Conservation (phyloP, 1,140 invertebrate species). For the Homalodisca vitripennis region DNA sequence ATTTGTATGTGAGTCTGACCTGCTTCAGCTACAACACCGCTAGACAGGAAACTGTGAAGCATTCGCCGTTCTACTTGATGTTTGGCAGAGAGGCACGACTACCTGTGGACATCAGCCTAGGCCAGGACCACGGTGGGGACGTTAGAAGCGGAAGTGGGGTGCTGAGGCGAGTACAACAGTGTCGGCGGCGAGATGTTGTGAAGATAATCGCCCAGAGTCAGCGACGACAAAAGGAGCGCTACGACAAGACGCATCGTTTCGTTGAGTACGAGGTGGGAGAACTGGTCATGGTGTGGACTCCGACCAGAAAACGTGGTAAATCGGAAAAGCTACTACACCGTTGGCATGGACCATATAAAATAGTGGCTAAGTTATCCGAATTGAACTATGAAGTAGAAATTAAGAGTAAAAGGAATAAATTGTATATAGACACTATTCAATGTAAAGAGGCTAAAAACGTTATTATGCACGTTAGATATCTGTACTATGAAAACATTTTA, state of each 20-base stretch:
- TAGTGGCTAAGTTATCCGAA: background rate
- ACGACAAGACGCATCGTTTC: background rate
- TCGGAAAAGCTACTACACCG: slow-evolving; percentile 3
- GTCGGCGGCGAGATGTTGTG: background rate
- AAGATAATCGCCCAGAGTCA: background rate
- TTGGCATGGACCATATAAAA: slow-evolving; percentile 5
- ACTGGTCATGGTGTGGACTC: slow-evolving; percentile 3
- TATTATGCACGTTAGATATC: background rate
- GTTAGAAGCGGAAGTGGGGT: background rate
- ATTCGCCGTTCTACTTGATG: background rate
- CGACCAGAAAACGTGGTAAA: background rate
- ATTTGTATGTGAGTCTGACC: slow-evolving; percentile 3
- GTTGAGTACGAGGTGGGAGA: background rate
- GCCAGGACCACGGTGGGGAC: slow-evolving; percentile 2
- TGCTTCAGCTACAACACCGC: slow-evolving; percentile 6
- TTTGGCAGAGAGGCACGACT: slow-evolving; percentile 4
- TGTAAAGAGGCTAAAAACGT: background rate
- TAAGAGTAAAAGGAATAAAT: background rate
- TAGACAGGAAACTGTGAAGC: background rate
- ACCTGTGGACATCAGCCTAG: background rate
- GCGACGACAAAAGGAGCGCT: background rate
- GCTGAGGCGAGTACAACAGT: background rate
- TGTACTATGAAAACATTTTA: background rate
- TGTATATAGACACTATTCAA: background rate
- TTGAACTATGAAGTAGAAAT: background rate